A percentile compares a stretch with the other conserved stretches of the same genome.
Evolutionary conservation across 2,888 invertebrate genomes (phyloP).

Genomic region (Aproaerema taeniolella): DNA sequence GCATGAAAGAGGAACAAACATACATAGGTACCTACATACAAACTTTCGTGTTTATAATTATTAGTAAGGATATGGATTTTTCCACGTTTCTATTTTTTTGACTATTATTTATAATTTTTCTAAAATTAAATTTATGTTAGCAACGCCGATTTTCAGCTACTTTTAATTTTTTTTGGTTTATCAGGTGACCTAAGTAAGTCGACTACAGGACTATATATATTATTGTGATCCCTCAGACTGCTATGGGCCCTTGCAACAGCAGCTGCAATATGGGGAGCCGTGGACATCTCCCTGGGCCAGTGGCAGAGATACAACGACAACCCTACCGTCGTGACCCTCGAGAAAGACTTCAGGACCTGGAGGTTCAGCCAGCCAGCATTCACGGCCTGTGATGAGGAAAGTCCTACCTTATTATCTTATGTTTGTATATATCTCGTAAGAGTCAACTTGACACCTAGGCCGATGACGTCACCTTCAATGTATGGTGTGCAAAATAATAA

Average conservation of each 20-base stretch:
- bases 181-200: too few relatives aligned
- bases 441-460: background rate
- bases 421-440: background rate
- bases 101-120: background rate
- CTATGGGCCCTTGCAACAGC: conserved; percentile 54
- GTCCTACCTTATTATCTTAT: too few relatives aligned
- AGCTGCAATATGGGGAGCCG: conserved; percentile 55
- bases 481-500: too few relatives aligned
- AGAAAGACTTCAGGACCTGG: conserved; percentile 81
- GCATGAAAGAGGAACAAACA: too few relatives aligned
- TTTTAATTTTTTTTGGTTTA: background rate
- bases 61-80: background rate
- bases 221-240: conserved; percentile 37
- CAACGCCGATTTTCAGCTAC: background rate
- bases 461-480: too few relatives aligned
- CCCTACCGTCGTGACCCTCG: conserved; percentile 80
- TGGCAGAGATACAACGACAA: conserved; percentile 76
- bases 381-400: conserved; percentile 70
- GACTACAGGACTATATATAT: too few relatives aligned
- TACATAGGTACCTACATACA: background rate
- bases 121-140: background rate
- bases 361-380: conserved; percentile 75
- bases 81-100: background rate
- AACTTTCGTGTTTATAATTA: background rate
- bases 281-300: conserved; percentile 68